These are phyloP conservation scores for Haliclona indistincta DNA, from an alignment of 37 sponge, comb jelly and placozoan genomes.

Conservation along the genomic window DNA sequence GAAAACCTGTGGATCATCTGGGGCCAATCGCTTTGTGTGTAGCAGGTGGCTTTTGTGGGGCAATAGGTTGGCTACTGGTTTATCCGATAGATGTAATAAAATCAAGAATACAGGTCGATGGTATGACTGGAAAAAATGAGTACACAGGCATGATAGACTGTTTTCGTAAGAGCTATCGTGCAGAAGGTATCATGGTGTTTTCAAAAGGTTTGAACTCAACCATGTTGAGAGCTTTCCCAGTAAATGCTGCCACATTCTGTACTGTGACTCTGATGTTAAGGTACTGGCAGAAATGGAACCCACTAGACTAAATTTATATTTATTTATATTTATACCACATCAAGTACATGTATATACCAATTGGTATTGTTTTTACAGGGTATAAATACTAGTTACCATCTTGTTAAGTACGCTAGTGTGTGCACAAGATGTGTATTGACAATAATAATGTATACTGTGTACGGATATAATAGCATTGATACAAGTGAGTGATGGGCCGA, in stretches of 20 bases:
- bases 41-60: constrained; percentile 79
- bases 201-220: constrained; percentile 75
- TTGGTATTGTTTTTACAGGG: too few species aligned
- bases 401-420: too few species aligned
- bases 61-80: constrained; percentile 44
- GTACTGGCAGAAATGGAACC: too few species aligned
- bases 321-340: too few species aligned
- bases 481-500: too few species aligned
- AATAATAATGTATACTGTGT: too few species aligned
- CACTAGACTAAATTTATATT: too few species aligned
- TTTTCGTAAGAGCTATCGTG: constrained; percentile 51
- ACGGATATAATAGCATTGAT: too few species aligned
- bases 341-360: too few species aligned
- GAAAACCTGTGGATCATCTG: constrained; percentile 23
- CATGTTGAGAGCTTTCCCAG: constrained; percentile 81
- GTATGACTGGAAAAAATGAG: constrained; percentile 23
- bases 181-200: constrained; percentile 59
- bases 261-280: constrained; percentile 66
- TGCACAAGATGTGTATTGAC: too few species aligned
- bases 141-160: constrained; percentile 77
- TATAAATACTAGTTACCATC: too few species aligned
- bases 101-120: constrained; percentile 82
- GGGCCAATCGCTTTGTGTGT: constrained; percentile 28
- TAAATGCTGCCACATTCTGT: constrained; percentile 78
- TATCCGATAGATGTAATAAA: constrained; percentile 92